Conservation (phyloP, 2,113 vertebrate genomes). For the Thinocorus orbignyianus region DNA sequence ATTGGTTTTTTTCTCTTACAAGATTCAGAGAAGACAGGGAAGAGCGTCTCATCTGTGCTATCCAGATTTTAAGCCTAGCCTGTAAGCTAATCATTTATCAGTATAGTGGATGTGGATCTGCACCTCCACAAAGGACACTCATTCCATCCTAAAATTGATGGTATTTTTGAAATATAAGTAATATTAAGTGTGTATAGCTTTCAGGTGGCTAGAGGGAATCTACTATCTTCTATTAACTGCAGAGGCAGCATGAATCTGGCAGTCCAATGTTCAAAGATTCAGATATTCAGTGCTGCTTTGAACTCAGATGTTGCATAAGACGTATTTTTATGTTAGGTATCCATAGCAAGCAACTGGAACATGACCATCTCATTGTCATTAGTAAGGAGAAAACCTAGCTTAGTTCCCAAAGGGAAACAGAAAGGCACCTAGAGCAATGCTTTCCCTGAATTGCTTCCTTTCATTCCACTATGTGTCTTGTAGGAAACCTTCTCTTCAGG, state of each 20-base stretch:
- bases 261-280: neutral
- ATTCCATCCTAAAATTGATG: neutral
- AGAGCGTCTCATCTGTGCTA: neutral
- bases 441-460: neutral
- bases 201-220: neutral
- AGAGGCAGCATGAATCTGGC: neutral
- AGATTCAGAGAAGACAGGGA: neutral
- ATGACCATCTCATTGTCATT: neutral
- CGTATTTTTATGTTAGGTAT: neutral
- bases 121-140: neutral
- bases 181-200: neutral
- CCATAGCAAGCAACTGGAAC: neutral
- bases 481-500: neutral
- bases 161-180: neutral
- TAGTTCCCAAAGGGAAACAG: neutral
- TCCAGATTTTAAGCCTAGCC: neutral
- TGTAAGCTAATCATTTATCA: neutral
- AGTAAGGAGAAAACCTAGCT: neutral
- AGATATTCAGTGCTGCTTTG: neutral
- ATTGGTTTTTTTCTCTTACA: neutral
- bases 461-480: neutral
- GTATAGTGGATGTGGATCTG: neutral
- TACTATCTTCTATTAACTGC: neutral
- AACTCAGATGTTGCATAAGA: neutral
- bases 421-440: neutral